A percentile compares a stretch with the other conserved stretches of the same genome.
Conservation (phyloP, 2,113 vertebrate genomes). For the Micronycteris hirsuta region DNA sequence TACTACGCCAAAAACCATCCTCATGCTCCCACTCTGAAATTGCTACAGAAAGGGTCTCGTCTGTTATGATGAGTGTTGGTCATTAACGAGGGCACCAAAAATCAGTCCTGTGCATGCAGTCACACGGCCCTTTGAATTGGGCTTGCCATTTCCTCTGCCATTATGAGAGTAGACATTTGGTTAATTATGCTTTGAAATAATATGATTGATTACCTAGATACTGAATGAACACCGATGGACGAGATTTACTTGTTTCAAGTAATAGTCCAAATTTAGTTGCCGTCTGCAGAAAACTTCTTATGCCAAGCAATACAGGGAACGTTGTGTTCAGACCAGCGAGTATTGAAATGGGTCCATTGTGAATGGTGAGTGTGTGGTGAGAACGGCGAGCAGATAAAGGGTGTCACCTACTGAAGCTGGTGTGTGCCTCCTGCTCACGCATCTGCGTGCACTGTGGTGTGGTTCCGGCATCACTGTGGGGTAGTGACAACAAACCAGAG, state of each 20-base stretch:
- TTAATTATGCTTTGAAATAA: neutral
- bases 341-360: neutral
- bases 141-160: neutral
- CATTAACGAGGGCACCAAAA: neutral
- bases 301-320: neutral
- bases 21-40: neutral
- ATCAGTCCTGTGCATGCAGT: neutral
- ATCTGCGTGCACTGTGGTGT: neutral
- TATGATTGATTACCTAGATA: neutral
- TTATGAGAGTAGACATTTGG: neutral
- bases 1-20: neutral
- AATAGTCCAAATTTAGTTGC: neutral
- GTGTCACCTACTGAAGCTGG: accelerated
- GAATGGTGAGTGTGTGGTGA: neutral
- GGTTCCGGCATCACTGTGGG: neutral
- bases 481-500: neutral
- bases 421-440: neutral
- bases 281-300: neutral
- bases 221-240: neutral
- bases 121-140: neutral
- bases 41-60: neutral
- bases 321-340: neutral
- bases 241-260: neutral
- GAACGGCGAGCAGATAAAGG: neutral
- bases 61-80: neutral